These are phyloP conservation scores for Novumbra hubbsi DNA, from an alignment of 2,797 vertebrate genomes.

Conservation along the genomic window DNA sequence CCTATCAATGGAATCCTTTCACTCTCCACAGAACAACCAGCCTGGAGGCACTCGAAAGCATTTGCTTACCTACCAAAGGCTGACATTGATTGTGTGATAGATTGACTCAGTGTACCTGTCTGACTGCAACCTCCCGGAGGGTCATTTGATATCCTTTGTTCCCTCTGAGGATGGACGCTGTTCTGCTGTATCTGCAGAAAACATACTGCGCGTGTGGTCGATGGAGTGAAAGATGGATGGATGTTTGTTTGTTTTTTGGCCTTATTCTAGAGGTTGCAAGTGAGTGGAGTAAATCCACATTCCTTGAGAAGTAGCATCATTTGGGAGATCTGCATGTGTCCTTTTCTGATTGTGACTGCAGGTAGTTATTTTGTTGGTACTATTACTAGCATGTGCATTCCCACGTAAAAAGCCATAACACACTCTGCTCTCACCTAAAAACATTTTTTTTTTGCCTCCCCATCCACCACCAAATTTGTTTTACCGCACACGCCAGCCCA, in stretches of 20 bases:
- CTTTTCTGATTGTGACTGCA: conserved; percentile 10
- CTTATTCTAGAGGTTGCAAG: conserved; percentile 33
- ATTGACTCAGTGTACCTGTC: conserved; percentile 31
- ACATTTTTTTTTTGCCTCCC: neutral
- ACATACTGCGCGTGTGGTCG: conserved; percentile 1
- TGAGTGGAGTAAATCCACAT: neutral
- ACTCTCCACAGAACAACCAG: too few relatives aligned
- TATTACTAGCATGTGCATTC: neutral
- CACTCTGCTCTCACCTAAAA: neutral
- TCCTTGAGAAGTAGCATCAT: conserved; percentile 32
- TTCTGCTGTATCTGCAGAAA: conserved; percentile 61
- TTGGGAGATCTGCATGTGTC: conserved; percentile 16
- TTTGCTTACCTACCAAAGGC: conserved; percentile 1
- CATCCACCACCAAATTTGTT: neutral
- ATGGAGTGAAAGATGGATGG: conserved; percentile 1
- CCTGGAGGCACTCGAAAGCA: conserved; percentile 3
- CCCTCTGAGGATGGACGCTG: conserved; percentile 10
- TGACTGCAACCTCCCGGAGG: conserved; percentile 40
- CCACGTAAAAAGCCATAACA: neutral
- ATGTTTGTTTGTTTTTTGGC: conserved; percentile 42
- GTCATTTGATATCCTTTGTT: conserved; percentile 49
- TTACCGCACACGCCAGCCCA: too few relatives aligned
- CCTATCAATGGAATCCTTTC: too few relatives aligned
- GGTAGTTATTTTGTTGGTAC: too few relatives aligned
- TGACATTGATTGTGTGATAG: conserved; percentile 37